A percentile compares a stretch with the other conserved stretches of the same genome.
Conservation (phyloP, 2,113 vertebrate genomes). For the Lichenostomus cassidix region DNA sequence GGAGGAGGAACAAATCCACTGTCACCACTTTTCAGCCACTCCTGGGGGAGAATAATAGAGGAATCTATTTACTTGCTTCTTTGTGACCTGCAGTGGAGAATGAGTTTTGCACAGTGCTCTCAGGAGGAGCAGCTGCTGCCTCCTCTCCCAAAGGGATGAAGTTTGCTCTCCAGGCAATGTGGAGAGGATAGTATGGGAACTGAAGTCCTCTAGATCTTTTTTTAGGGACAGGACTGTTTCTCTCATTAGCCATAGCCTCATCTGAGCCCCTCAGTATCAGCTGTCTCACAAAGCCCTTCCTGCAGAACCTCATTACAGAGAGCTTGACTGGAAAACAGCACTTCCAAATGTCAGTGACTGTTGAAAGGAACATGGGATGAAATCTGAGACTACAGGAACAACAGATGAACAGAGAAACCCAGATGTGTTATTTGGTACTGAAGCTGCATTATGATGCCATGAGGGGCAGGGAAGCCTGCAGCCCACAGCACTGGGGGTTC, state of each 20-base stretch:
- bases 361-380: not conserved
- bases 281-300: not conserved
- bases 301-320: not conserved
- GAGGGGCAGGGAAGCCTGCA: fast-evolving
- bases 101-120: not conserved
- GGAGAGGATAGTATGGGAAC: not conserved
- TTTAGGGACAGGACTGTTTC: not conserved
- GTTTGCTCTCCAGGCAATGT: not conserved
- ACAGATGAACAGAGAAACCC: not conserved
- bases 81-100: not conserved
- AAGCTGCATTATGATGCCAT: not conserved
- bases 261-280: not conserved
- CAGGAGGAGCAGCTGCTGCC: not conserved
- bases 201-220: not conserved
- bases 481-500: not conserved
- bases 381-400: not conserved
- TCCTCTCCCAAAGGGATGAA: not conserved
- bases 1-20: not conserved
- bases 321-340: not conserved
- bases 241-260: not conserved
- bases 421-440: not conserved
- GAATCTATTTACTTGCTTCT: not conserved
- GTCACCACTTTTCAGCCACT: not conserved
- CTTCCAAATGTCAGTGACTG: not conserved
- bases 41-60: not conserved